phyloP scores from a whole-genome alignment of 1,140 invertebrate genomes.

The Drosophila nigrodunni region DNA sequence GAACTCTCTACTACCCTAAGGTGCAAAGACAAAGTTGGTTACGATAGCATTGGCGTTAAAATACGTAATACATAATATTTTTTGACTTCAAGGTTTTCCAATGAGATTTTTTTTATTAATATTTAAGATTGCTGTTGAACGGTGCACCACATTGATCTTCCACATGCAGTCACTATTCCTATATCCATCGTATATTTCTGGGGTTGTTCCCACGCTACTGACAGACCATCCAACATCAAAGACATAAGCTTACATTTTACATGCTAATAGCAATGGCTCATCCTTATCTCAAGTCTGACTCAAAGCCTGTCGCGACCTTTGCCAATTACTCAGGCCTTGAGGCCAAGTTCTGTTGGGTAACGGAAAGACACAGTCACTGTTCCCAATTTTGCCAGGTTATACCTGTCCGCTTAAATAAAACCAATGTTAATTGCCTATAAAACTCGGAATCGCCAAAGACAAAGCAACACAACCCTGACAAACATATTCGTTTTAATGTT shows the following conservation, averaged over 20 bases:
- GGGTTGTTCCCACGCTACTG: conserved; percentile 66
- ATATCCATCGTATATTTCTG: neutral
- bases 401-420: conserved; percentile 53
- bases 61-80: conserved; percentile 30
- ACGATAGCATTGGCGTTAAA: conserved; percentile 6
- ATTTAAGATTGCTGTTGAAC: conserved; percentile 57
- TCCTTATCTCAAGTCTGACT: conserved; percentile 17
- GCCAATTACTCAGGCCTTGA: conserved; percentile 17
- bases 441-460: conserved; percentile 41
- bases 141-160: conserved; percentile 13
- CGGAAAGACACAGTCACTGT: neutral
- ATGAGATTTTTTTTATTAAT: conserved; percentile 56
- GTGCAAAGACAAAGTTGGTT: conserved; percentile 66
- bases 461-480: conserved; percentile 5
- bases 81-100: conserved; percentile 3
- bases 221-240: conserved; percentile 59
- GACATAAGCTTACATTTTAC: conserved; percentile 82
- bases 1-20: conserved; percentile 54
- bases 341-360: conserved; percentile 39
- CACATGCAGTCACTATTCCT: neutral
- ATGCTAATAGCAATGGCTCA: conserved; percentile 68
- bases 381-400: neutral
- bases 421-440: conserved; percentile 83
- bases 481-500: conserved; percentile 12
- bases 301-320: conserved; percentile 18